These are phyloP conservation scores for Hypotaenidia philippensis DNA, from an alignment of 2,797 vertebrate genomes.

Conservation along the genomic window DNA sequence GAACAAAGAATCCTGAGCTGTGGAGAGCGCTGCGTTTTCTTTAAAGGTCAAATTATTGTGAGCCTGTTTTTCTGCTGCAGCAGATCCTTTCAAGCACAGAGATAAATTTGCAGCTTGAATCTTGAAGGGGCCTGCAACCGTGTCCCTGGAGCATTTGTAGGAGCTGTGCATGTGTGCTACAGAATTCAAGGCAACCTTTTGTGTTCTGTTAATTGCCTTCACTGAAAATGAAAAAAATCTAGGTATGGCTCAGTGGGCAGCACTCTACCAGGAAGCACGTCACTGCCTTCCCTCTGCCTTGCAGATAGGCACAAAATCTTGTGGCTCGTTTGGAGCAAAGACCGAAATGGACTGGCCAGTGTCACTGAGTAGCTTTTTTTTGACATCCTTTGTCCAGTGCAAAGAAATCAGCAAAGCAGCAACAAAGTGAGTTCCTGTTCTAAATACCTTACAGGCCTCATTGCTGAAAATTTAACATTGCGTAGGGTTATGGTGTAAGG, in stretches of 20 bases:
- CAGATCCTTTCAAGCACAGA: conserved; percentile 29
- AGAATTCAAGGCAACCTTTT: conserved; percentile 48
- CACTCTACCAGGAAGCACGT: neutral
- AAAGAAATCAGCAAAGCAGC: neutral
- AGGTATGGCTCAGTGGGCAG: neutral
- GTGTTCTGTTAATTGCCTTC: conserved; percentile 46
- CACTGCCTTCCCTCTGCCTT: neutral
- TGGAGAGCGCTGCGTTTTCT: neutral
- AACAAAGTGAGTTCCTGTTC: neutral
- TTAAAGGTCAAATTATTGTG: conserved; percentile 38
- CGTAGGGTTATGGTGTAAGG: neutral
- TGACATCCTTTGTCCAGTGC: neutral
- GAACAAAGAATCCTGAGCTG: neutral
- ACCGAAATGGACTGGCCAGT: neutral
- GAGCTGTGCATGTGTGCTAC: neutral
- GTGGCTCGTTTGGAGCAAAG: neutral
- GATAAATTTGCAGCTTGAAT: conserved; percentile 6
- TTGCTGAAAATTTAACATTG: neutral
- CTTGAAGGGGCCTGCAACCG: neutral
- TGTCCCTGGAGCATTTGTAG: neutral
- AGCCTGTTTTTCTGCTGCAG: neutral
- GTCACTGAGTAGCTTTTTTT: neutral
- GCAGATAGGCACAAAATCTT: neutral
- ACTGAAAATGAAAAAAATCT: conserved; percentile 33
- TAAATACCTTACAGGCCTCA: neutral